Percentiles rank a stretch among this genome's conserved stretches.
Conservation (phyloP, 2,113 vertebrate genomes). For the Phycodurus eques region DNA sequence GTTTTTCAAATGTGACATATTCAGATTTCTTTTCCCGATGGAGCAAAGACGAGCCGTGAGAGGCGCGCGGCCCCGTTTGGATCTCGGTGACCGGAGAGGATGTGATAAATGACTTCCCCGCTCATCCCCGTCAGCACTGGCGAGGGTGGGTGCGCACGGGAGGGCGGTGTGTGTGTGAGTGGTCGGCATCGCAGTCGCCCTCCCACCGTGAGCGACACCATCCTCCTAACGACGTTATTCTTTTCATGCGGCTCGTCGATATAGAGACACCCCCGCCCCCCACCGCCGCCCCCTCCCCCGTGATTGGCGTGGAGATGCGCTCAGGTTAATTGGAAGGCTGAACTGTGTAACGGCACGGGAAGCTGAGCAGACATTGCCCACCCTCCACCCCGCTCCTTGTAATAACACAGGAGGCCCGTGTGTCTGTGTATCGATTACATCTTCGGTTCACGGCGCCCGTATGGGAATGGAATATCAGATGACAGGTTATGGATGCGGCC, state of each 20-base stretch:
- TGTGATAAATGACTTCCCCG: constrained; percentile 81
- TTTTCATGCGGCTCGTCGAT: constrained; percentile 79
- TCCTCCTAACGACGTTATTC: constrained; percentile 79
- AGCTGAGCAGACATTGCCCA: constrained; percentile 75
- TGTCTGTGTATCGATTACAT: constrained; percentile 78
- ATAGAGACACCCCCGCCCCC: no score
- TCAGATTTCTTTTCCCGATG: constrained; percentile 25
- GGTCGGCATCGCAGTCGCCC: constrained; percentile 39
- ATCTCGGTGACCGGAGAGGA: constrained; percentile 72
- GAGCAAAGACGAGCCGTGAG: constrained; percentile 41
- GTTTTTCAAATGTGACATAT: constrained; percentile 30
- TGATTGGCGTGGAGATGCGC: constrained; percentile 77
- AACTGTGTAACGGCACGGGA: constrained; percentile 80
- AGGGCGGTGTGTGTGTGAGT: not conserved
- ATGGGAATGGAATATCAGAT: constrained; percentile 76
- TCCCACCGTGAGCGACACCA: constrained; percentile 70
- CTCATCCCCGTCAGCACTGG: constrained; percentile 71
- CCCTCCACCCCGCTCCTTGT: constrained; percentile 59
- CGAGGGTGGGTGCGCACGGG: not conserved
- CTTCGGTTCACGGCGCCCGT: constrained; percentile 64
- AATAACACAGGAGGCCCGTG: constrained; percentile 75
- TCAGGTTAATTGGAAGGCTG: constrained; percentile 82
- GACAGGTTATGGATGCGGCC: constrained; percentile 76
- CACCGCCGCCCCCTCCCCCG: no score
- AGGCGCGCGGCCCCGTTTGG: constrained; percentile 46